Conservation (phyloP, 2,113 vertebrate genomes). For the Capreolus pygargus region DNA sequence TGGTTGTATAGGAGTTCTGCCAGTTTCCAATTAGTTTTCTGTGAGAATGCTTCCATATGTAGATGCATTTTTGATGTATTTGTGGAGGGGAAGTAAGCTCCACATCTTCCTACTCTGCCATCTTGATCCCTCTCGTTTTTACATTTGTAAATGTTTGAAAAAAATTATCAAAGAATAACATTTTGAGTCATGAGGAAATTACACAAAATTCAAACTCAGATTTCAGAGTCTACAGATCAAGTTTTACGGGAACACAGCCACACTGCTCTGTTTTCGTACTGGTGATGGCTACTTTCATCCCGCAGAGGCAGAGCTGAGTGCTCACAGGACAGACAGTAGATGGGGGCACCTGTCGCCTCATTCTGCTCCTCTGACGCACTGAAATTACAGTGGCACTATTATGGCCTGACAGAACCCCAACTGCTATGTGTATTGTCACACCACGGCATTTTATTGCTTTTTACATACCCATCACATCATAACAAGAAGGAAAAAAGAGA, state of each 20-base stretch:
- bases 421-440: background rate
- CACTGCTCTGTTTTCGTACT: background rate
- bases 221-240: background rate
- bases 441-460: background rate
- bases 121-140: background rate
- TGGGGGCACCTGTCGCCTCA: accelerated
- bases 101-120: background rate
- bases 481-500: background rate
- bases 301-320: background rate
- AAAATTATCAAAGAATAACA: background rate
- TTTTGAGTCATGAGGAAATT: background rate
- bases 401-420: background rate
- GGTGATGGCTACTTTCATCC: background rate
- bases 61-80: background rate
- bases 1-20: background rate
- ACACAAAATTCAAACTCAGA: background rate
- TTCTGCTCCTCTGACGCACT: background rate
- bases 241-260: background rate
- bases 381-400: background rate
- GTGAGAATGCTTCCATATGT: background rate
- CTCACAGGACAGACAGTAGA: accelerated
- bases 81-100: background rate
- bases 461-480: background rate
- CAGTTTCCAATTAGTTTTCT: background rate
- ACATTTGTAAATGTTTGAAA: background rate